Conservation (phyloP, 1,140 invertebrate genomes). For the Trissolcus basalis region DNA sequence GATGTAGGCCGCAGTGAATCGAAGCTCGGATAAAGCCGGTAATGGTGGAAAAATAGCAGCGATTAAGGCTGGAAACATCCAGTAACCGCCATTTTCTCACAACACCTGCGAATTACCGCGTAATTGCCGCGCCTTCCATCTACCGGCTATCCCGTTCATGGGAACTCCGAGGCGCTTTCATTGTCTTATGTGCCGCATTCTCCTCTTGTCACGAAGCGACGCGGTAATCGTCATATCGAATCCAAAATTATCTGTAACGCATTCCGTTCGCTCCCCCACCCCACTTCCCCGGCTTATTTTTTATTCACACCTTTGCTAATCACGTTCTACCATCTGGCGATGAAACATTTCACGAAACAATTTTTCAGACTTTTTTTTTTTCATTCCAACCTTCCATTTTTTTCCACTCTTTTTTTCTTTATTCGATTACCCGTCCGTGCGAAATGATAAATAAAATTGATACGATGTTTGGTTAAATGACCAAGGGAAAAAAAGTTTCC, state of each 20-base stretch:
- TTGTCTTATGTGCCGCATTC: slow-evolving; percentile 65
- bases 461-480: too few relatives aligned
- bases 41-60: slow-evolving; percentile 74
- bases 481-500: too few relatives aligned
- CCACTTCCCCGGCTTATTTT: background rate
- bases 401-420: too few relatives aligned
- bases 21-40: slow-evolving; percentile 66
- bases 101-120: slow-evolving; percentile 76
- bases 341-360: too few relatives aligned
- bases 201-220: slow-evolving; percentile 56
- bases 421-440: too few relatives aligned
- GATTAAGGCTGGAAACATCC: slow-evolving; percentile 74
- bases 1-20: slow-evolving; percentile 57
- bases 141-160: slow-evolving; percentile 71
- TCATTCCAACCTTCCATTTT: too few relatives aligned
- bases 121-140: slow-evolving; percentile 73
- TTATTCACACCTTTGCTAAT: slow-evolving; percentile 34
- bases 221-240: slow-evolving; percentile 70
- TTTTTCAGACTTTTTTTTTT: too few relatives aligned
- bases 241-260: slow-evolving; percentile 68
- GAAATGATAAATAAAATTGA: too few relatives aligned
- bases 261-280: slow-evolving; percentile 16
- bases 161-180: slow-evolving; percentile 69
- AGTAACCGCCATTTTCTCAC: slow-evolving; percentile 73
- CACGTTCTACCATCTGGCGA: too few relatives aligned